phyloP scores from a whole-genome alignment of 1,140 invertebrate species.

The Copidosoma floridanum region DNA sequence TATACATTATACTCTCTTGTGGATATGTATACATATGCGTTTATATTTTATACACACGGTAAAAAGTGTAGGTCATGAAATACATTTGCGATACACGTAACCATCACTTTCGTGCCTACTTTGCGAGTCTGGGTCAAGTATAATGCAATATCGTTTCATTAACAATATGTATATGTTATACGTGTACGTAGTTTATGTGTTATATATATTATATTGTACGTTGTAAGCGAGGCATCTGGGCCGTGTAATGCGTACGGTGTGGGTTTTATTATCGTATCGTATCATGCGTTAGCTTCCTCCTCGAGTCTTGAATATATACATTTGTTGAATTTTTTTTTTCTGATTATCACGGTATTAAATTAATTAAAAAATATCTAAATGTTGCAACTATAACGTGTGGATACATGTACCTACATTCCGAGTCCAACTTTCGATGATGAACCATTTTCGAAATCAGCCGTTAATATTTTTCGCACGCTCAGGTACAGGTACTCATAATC shows the following conservation, averaged over 20 bases:
- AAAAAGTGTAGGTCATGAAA: slow-evolving; percentile 18
- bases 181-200: not conserved
- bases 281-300: too few relatives aligned
- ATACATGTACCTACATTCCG: too few relatives aligned
- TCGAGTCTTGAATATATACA: too few relatives aligned
- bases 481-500: not conserved
- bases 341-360: not conserved
- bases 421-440: not conserved
- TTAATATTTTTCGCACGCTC: not conserved
- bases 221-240: not conserved
- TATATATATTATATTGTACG: too few relatives aligned
- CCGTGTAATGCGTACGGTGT: not conserved
- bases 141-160: slow-evolving; percentile 16
- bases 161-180: not conserved
- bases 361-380: too few relatives aligned
- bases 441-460: not conserved
- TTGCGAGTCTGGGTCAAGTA: slow-evolving; percentile 22
- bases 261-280: not conserved
- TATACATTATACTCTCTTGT: too few relatives aligned
- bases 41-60: not conserved
- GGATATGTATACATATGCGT: not conserved
- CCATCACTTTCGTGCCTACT: slow-evolving; percentile 21
- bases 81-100: slow-evolving; percentile 12
- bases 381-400: too few relatives aligned
- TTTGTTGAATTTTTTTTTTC: not conserved